These are phyloP conservation scores for Scaptomyza montana DNA, from an alignment of 1,140 invertebrate genomes.

Conservation along the genomic window DNA sequence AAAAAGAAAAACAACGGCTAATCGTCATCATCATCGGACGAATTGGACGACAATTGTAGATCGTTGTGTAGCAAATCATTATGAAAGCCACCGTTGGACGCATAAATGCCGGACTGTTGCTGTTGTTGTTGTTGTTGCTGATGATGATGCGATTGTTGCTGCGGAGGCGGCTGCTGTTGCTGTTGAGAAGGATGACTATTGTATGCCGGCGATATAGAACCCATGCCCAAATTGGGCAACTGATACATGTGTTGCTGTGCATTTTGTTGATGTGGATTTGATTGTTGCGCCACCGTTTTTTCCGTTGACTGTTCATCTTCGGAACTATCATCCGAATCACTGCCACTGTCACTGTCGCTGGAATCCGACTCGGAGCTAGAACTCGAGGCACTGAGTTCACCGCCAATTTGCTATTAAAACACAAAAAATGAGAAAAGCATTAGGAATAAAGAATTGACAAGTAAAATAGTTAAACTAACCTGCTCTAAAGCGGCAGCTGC, in stretches of 20 bases:
- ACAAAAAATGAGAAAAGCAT: slow-evolving; percentile 15
- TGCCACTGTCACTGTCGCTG: slow-evolving; percentile 84
- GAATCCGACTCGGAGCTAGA: slow-evolving; percentile 83
- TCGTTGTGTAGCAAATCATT: slow-evolving; percentile 88
- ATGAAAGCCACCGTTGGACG: slow-evolving; percentile 84
- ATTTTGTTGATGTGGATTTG: slow-evolving; percentile 18
- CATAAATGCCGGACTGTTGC: slow-evolving; percentile 70
- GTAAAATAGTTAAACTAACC: slow-evolving; percentile 38
- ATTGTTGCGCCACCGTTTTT: slow-evolving; percentile 24
- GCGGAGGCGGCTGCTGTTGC: slow-evolving; percentile 61
- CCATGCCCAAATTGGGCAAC: slow-evolving; percentile 50
- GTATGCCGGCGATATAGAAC: slow-evolving; percentile 71
- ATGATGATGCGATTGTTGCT: slow-evolving; percentile 59
- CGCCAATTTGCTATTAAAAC: slow-evolving; percentile 68
- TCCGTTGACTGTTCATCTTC: slow-evolving; percentile 59
- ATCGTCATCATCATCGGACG: slow-evolving; percentile 81
- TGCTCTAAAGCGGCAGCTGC: slow-evolving; percentile 75
- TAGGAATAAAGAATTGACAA: too few species aligned
- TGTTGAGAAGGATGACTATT: slow-evolving; percentile 57
- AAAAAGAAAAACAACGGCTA: slow-evolving; percentile 46
- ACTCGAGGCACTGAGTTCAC: slow-evolving; percentile 73
- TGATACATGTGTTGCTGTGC: slow-evolving; percentile 52
- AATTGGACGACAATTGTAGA: slow-evolving; percentile 86
- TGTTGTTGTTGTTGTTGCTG: slow-evolving; percentile 31
- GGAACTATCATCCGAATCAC: slow-evolving; percentile 82